Base-by-base conservation (phyloP, 1,140 invertebrate species). In the Drosophila cardini region DNA sequence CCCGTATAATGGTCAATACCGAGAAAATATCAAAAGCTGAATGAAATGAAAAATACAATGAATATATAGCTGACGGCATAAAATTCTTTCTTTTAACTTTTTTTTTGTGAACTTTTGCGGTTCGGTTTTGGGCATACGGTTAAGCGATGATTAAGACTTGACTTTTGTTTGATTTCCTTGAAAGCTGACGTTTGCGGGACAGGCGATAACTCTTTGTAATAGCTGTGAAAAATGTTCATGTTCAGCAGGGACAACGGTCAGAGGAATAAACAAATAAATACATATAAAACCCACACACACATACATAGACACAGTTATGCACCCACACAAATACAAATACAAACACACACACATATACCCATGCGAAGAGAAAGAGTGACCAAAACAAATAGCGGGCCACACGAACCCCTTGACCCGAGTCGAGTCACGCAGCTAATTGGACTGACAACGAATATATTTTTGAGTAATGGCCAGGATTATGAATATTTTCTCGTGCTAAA, bases 391-490 rank as follows among this genome's bases (percentile, higher is more conserved):
- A 85, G 79, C 57, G 64, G 70, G 40, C 57, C 69, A 75, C 71
- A 76, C 72, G 72, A 74, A 70, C 76, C 76, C 75, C 65, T 76
- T 87, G 83, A 86, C 82, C 83, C 82, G 83, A 87, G 82, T 87
- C 82, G 83, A 87, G 82, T 87, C 82, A 86, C 82, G 83, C 83
- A 87, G 82, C 82, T 86, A 86, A 86, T 86, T 86, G 83, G 82
- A 87, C 83, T 87, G 82, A 86, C 83, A 86, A 87, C 81, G 80
- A 85, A 84, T 81, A 81, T 72, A 86, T 86, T 85, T 85, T 82
- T 85, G 82, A 85, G 82, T 85, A 87, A 85, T 85, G 82, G 77
- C 71, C 72, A 67, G 82, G 82, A 85, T 85, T 85, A 85, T 87
- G 82, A 85, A 82, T 76, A 70, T 81, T 81, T 69, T 56, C 48